Evolutionary conservation across 2,888 invertebrate species (phyloP).

Genomic region (Drosophila aldrichi): DNA sequence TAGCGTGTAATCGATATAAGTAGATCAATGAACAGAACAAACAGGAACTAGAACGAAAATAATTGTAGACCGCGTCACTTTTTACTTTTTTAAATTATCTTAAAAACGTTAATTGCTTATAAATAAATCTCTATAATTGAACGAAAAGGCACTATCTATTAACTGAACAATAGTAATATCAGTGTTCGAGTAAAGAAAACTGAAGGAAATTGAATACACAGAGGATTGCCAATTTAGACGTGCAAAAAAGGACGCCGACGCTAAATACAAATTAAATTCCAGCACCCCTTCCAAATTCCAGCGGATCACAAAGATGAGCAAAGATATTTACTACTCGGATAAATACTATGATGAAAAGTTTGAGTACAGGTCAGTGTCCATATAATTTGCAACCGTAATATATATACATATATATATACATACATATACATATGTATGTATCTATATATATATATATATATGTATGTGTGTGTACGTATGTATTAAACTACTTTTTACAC

Average conservation of each 20-base stretch:
- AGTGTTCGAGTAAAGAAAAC: background rate
- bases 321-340: conserved; percentile 96
- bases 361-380: conserved; percentile 92
- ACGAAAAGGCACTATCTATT: background rate
- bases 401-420: too few relatives aligned
- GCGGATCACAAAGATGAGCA: conserved; percentile 86
- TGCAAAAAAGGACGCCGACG: conserved; percentile 40
- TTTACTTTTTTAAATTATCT: conserved; percentile 56
- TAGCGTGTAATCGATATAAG: conserved; percentile 4
- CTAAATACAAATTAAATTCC: conserved; percentile 29
- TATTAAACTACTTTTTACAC: conserved; percentile 83
- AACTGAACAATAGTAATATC: background rate
- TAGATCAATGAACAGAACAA: conserved; percentile 15
- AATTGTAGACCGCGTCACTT: conserved; percentile 62
- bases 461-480: background rate
- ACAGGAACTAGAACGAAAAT: conserved; percentile 32
- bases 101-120: conserved; percentile 24
- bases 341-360: conserved; percentile 96
- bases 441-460: conserved; percentile 1
- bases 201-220: background rate
- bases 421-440: background rate
- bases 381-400: conserved; percentile 19
- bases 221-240: conserved; percentile 11
- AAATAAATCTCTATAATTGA: background rate
- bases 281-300: conserved; percentile 6